Percentiles rank a stretch among this genome's conserved stretches.
Conservation (phyloP, 2,113 vertebrate genomes). For the Ictidomys tridecemlineatus region DNA sequence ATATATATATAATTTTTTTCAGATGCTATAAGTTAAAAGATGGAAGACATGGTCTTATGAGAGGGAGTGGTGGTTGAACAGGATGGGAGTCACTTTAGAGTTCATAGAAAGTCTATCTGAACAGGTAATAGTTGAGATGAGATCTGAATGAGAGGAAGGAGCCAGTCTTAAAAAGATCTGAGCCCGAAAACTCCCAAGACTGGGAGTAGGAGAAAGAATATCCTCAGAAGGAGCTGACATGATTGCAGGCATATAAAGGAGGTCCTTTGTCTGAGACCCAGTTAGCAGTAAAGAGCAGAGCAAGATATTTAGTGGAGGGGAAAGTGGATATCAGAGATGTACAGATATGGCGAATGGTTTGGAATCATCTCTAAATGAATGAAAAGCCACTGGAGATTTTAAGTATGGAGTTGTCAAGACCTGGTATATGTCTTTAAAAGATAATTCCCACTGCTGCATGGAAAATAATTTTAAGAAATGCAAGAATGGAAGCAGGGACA, state of each 20-base stretch:
- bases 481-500: not conserved
- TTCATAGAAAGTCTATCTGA: not conserved
- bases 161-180: not conserved
- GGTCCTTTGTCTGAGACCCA: not conserved
- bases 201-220: not conserved
- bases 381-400: not conserved
- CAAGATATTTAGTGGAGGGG: not conserved
- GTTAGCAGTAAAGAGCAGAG: not conserved
- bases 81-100: not conserved
- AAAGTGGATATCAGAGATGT: not conserved
- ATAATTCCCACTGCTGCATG: not conserved
- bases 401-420: not conserved
- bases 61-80: not conserved
- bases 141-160: slow-evolving; percentile 1
- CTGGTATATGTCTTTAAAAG: not conserved
- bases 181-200: not conserved
- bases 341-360: not conserved
- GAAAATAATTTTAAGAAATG: not conserved
- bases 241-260: not conserved
- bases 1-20: not conserved
- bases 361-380: not conserved
- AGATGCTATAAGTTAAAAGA: not conserved
- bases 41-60: not conserved
- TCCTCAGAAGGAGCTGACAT: not conserved
- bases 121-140: not conserved